A percentile compares a stretch with the other conserved stretches of the same genome.
Conservation (phyloP, 2,797 vertebrate genomes). For the Anabacerthia variegaticeps region DNA sequence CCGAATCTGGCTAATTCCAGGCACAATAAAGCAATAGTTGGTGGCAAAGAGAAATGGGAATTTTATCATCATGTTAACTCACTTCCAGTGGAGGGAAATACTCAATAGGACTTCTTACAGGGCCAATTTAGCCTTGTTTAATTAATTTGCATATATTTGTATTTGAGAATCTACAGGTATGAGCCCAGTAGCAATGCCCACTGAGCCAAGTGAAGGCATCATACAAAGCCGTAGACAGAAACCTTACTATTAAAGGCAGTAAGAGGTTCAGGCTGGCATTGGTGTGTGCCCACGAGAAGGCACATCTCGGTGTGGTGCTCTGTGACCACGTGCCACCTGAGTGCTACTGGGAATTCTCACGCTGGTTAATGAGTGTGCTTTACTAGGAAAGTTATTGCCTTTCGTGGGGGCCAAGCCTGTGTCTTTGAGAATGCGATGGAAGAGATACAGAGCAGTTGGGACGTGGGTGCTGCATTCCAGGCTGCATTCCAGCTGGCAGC, state of each 20-base stretch:
- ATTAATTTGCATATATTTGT: background rate
- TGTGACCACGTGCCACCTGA: background rate
- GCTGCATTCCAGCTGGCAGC: conserved; percentile 49
- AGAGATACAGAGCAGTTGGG: background rate
- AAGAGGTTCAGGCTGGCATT: background rate
- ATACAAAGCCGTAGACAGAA: background rate
- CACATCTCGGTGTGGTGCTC: background rate
- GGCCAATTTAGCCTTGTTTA: background rate
- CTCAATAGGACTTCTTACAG: background rate
- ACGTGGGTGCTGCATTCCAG: conserved; percentile 23
- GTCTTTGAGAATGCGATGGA: background rate
- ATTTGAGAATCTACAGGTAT: background rate
- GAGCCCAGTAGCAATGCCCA: background rate
- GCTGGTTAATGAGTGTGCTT: background rate
- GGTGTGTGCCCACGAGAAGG: background rate
- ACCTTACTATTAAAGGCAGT: background rate
- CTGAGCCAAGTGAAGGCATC: background rate
- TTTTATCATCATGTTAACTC: background rate
- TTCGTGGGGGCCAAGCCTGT: background rate
- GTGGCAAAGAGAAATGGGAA: background rate
- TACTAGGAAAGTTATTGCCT: background rate
- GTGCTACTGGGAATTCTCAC: background rate
- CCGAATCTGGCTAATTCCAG: background rate
- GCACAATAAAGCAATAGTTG: background rate
- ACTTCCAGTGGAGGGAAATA: background rate